phyloP scores from a whole-genome alignment of 2,113 vertebrate genomes.

The Meriones unguiculatus region DNA sequence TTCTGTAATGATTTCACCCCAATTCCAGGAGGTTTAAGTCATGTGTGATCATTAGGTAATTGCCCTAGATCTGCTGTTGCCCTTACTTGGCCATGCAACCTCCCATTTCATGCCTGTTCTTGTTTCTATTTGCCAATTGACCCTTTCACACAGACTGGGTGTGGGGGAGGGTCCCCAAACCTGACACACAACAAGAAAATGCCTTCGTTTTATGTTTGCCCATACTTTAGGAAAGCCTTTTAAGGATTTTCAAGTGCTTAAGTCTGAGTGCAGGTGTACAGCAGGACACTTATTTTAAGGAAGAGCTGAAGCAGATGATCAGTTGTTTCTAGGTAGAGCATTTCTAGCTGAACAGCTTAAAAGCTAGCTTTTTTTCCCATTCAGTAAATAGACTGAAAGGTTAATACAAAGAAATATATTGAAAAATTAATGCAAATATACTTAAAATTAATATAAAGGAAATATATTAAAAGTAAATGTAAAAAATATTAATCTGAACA shows the following conservation, averaged over 20 bases:
- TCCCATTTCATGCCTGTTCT: conserved; percentile 67
- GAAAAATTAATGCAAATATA: neutral
- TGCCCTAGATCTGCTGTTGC: conserved; percentile 56
- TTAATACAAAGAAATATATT: neutral
- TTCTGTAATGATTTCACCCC: conserved; percentile 75
- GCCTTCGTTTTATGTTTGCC: conserved; percentile 19
- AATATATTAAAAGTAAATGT: neutral
- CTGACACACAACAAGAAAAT: neutral
- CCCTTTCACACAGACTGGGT: conserved; percentile 51
- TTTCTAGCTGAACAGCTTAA: neutral
- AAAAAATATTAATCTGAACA: neutral
- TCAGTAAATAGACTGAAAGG: neutral
- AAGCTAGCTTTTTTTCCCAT: conserved; percentile 50
- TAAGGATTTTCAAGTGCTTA: conserved; percentile 25
- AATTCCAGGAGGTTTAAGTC: conserved; percentile 77
- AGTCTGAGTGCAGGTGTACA: neutral
- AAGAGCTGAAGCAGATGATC: conserved; percentile 44
- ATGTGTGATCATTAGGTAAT: conserved; percentile 77
- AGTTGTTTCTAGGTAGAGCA: conserved; percentile 44
- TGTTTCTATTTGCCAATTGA: conserved; percentile 68
- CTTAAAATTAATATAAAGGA: conserved; percentile 34
- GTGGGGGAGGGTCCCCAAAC: neutral
- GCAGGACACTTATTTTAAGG: neutral
- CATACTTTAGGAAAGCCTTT: conserved; percentile 24
- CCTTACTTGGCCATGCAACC: conserved; percentile 72